Evolutionary conservation across 2,797 vertebrate genomes (phyloP).

Genomic region (Phrynocephalus forsythii): DNA sequence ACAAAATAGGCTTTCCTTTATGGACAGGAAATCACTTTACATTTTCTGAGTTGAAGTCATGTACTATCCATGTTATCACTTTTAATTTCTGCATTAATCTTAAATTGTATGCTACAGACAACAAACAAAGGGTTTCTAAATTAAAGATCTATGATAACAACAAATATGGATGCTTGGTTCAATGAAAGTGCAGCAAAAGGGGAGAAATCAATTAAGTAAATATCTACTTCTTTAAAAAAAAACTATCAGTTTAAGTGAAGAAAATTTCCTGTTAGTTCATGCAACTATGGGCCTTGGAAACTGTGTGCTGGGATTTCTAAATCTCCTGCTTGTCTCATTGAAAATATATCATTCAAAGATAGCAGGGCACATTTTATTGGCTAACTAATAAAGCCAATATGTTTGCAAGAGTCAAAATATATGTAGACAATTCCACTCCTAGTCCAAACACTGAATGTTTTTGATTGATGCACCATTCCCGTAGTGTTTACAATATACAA

Average conservation of each 20-base stretch:
- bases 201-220: conserved; percentile 58
- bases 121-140: not conserved
- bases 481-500: conserved; percentile 1
- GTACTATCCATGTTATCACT: not conserved
- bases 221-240: conserved; percentile 9
- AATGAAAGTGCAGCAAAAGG: conserved; percentile 27
- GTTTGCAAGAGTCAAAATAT: conserved; percentile 32
- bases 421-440: conserved; percentile 18
- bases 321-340: conserved; percentile 52
- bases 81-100: not conserved
- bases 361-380: conserved; percentile 51
- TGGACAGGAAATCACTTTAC: not conserved
- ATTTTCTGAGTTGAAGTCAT: not conserved
- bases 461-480: conserved; percentile 11
- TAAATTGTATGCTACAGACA: not conserved
- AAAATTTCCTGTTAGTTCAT: conserved; percentile 30
- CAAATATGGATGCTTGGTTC: conserved; percentile 6
- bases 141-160: conserved; percentile 9
- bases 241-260: conserved; percentile 51
- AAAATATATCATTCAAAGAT: conserved; percentile 53
- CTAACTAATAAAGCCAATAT: conserved; percentile 42
- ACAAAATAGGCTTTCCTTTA: not conserved
- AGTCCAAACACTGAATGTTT: conserved; percentile 22
- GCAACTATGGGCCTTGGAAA: conserved; percentile 56
- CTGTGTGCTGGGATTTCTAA: conserved; percentile 56